Percentiles rank a stretch among this genome's conserved stretches.
Conservation (phyloP, 2,888 invertebrate genomes). For the Temnothorax ravouxi region DNA sequence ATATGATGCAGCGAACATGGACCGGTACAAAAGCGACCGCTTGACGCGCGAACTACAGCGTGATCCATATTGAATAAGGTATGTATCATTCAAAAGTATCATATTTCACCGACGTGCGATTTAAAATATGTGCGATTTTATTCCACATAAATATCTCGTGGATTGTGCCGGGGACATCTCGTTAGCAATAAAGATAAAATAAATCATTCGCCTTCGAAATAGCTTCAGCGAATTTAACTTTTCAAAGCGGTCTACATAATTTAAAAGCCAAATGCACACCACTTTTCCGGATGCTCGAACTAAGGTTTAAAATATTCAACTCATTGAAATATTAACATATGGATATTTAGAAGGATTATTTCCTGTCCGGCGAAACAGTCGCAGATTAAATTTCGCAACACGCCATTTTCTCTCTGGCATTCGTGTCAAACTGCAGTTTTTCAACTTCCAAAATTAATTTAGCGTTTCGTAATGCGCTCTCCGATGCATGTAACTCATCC, state of each 20-base stretch:
- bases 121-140: not conserved
- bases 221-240: constrained; percentile 5
- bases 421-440: constrained; percentile 35
- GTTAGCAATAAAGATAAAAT: constrained; percentile 10
- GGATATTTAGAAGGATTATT: constrained; percentile 25
- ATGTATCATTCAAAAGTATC: not conserved
- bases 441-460: constrained; percentile 50
- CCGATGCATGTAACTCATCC: constrained; percentile 39
- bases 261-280: constrained; percentile 15
- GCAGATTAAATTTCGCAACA: constrained; percentile 19
- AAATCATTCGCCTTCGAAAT: not conserved
- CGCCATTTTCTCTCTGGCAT: not conserved
- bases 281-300: not conserved
- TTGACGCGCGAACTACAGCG: not conserved
- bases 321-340: constrained; percentile 23
- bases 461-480: constrained; percentile 47
- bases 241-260: not conserved
- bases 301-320: constrained; percentile 11
- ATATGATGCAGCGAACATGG: not conserved
- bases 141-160: not conserved
- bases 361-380: constrained; percentile 16
- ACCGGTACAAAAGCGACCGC: constrained; percentile 23
- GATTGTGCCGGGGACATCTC: not conserved
- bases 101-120: not conserved
- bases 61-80: constrained; percentile 15